Conservation (phyloP, 2,113 vertebrate genomes). For the Lucifuga dentata region DNA sequence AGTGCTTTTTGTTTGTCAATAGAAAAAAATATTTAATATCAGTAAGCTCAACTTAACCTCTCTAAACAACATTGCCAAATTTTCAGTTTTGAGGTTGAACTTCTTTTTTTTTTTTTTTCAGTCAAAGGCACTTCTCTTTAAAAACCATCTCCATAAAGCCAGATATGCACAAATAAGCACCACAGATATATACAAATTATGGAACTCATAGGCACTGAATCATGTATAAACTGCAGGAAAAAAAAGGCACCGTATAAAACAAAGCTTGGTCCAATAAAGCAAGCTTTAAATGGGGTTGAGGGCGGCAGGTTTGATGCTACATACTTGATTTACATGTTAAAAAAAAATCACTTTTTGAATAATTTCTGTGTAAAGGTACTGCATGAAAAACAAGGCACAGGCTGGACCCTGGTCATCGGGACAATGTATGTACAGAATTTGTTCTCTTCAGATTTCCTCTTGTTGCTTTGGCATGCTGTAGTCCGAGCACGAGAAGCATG, state of each 20-base stretch:
- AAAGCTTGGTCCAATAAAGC: constrained; percentile 70
- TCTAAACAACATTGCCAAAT: not conserved
- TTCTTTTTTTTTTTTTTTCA: constrained; percentile 45
- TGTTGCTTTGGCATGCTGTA: constrained; percentile 56
- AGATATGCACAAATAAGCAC: constrained; percentile 61
- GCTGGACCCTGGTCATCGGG: constrained; percentile 64
- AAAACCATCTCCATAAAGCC: constrained; percentile 27
- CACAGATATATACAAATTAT: constrained; percentile 63
- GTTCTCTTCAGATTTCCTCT: constrained; percentile 43
- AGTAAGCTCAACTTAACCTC: not conserved
- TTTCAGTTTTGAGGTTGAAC: constrained; percentile 17
- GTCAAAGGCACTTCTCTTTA: constrained; percentile 70
- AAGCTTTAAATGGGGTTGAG: constrained; percentile 17
- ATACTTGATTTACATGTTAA: constrained; percentile 34
- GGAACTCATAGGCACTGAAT: constrained; percentile 46
- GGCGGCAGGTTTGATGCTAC: constrained; percentile 56
- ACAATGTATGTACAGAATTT: constrained; percentile 41
- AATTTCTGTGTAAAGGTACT: constrained; percentile 40
- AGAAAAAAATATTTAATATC: constrained; percentile 20
- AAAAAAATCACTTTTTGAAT: constrained; percentile 39
- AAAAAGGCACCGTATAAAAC: constrained; percentile 10
- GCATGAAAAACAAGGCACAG: constrained; percentile 68
- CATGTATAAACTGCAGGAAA: constrained; percentile 69
- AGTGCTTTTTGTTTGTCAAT: constrained; percentile 40
- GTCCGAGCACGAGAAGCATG: constrained; percentile 49